Evolutionary conservation across 2,888 invertebrate genomes (phyloP), one percentile per base, ranked within the genome.

Genomic region (Xestia rhomboidea): DNA sequence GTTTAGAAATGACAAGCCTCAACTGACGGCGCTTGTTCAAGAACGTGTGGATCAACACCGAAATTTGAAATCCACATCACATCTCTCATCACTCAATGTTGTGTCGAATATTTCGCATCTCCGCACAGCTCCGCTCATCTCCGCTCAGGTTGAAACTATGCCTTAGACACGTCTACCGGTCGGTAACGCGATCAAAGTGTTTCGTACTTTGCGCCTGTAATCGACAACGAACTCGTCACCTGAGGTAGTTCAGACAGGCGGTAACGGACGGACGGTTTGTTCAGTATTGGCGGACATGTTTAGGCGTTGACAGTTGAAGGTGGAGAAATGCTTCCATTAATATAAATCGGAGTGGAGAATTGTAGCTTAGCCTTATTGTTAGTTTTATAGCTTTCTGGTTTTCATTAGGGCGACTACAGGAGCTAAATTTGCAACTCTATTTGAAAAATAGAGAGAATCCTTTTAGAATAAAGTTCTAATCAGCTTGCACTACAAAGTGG

Each of bases 161-260:
- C 41, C n/a, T 18, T 64, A 79, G 75, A 3, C 27, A 89, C 87
- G 88, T 89, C 90, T 90, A 89, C 90, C 86, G 91, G 90, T 88
- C 92, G 90, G 89, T 90, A 92, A 92, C 89, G 86, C 90, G 94
- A 94, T 94, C 93, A 94, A 94, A 94, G 94, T 88, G 90, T 84
- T 87, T 81, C 79, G 77, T 84, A 87, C 81, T 89, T 90, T 78
- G 87, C 84, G 86, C 83, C 90, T 90, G 91, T 93, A 92, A 93
- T 94, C 90, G 91, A 91, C 91, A 90, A 87, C 87, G 76, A 91
- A 90, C 82, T 90, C 80, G 69, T 77, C 78, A 73, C 75, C 62
- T 73, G 81, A 79, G 83, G 80, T 79, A 82, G 79, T 84, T 84
- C 77, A 86, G 77, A 86, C 77, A 57, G 68, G 76, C 75, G 75